Conservation (phyloP, 1,140 invertebrate genomes). For the Planococcus citri region DNA sequence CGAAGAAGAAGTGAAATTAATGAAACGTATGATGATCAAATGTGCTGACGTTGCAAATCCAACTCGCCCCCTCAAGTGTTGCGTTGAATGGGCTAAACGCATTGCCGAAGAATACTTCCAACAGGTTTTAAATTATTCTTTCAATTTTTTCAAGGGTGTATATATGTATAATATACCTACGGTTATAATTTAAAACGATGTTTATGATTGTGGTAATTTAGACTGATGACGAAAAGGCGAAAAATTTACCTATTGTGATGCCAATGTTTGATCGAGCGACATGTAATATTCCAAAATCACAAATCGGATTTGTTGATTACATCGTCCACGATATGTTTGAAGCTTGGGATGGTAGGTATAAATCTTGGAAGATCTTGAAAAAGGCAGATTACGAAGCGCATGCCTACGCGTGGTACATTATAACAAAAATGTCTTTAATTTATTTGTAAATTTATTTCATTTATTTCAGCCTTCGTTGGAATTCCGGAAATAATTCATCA, state of each 20-base stretch:
- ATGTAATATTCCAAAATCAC: conserved; percentile 90
- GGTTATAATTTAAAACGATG: no score
- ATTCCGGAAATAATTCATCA: conserved; percentile 76
- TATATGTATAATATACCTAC: no score
- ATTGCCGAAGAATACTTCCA: conserved; percentile 84
- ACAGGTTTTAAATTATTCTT: conserved; percentile 41
- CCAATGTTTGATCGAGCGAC: conserved; percentile 85
- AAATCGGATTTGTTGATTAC: conserved; percentile 92
- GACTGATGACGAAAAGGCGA: conserved; percentile 26
- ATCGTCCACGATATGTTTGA: conserved; percentile 96
- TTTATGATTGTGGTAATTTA: no score
- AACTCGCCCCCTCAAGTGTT: conserved; percentile 64
- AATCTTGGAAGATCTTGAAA: no score
- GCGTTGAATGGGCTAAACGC: conserved; percentile 80
- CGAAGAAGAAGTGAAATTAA: conserved; percentile 66
- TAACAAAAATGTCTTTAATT: background rate
- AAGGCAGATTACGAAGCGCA: conserved; percentile 5
- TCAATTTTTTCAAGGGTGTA: no score
- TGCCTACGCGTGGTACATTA: no score
- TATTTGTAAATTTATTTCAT: no score
- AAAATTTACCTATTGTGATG: conserved; percentile 57
- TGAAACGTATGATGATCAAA: conserved; percentile 93
- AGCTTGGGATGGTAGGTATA: conserved; percentile 76
- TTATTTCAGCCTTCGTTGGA: conserved; percentile 67
- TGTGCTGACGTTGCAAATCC: conserved; percentile 95